Base-by-base conservation (phyloP, 2,888 invertebrate species). In the Troides aeacus region DNA sequence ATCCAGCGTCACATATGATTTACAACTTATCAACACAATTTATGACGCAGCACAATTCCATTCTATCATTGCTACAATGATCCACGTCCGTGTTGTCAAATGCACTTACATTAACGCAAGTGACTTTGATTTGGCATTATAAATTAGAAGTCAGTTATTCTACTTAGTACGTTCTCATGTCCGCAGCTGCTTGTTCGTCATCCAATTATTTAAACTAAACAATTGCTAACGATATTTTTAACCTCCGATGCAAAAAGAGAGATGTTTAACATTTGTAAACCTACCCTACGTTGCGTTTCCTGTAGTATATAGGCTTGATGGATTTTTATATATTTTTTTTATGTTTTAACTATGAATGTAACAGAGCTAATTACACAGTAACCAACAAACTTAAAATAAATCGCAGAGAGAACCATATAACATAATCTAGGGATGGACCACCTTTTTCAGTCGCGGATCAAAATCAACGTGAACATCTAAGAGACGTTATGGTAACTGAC, bases 1-100 rank as follows among this genome's bases (percentile, higher is more conserved):
- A 18, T 42, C 5, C 65, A 64, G 66, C 66, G 63, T 66, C 70
- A 42, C 66, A 63, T 39, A 74, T 76, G 76, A 76, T 76, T 76
- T 75, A 76, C 75, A 72, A 74, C 76, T 67, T 72, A 74, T 75
- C 75, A 73, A 72, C 71, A 73, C 73, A 72, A 74, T 75, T 72
- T 73, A 73, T 74, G 74, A 75, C 69, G 71, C 65, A 59, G 70
- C 70, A 70, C 63, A 66, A 70, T 70, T 70, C 66, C 64, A 70
- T 59, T 70, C 63, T 64, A 70, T 66, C 59, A 63, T 30, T 60
- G 66, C 53, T 66, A 60, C 66, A 66, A 60, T 63, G 66, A 66
- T 50, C 36, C 64, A 50, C 68, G 53, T 46, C 56, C 36, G 53
- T 69, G 61, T 66, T 62, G 69, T 66, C 58, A 61, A 70, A 66